These are phyloP conservation scores for Elaphurus davidianus DNA, from an alignment of 2,113 vertebrate genomes.

Conservation along the genomic window DNA sequence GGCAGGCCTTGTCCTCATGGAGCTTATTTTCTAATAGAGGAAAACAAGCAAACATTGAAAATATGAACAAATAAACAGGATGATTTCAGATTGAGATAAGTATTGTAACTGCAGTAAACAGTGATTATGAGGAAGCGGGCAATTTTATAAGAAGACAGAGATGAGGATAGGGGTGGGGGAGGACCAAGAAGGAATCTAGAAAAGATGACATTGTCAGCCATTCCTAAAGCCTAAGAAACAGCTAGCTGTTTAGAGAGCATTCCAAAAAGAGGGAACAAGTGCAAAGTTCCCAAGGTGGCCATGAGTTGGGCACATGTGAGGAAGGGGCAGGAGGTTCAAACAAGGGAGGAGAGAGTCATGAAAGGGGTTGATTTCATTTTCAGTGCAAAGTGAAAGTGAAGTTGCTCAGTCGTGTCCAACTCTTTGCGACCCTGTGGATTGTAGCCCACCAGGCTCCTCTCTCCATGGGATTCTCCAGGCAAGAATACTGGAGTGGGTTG, in stretches of 20 bases:
- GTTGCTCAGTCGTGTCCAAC: too few species aligned
- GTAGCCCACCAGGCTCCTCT: too few species aligned
- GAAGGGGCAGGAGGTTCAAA: background rate
- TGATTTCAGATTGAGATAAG: background rate
- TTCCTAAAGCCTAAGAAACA: background rate
- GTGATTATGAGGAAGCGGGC: background rate
- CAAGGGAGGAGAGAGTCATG: background rate
- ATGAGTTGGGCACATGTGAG: background rate
- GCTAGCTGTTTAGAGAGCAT: background rate
- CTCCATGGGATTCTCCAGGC: too few species aligned
- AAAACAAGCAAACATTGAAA: background rate
- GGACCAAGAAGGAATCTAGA: background rate
- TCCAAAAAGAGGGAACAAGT: background rate
- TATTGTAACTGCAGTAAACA: background rate
- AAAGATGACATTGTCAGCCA: background rate
- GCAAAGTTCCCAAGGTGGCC: background rate
- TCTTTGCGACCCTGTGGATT: too few species aligned
- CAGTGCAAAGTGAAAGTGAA: background rate
- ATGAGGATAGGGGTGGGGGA: background rate
- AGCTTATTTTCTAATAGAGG: background rate
- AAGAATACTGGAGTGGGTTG: too few species aligned
- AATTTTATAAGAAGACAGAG: background rate
- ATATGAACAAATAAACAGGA: background rate
- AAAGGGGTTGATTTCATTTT: background rate
- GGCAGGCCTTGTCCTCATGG: background rate